Percentiles rank a stretch among this genome's conserved stretches.
Conservation (phyloP, 2,797 vertebrate species). For the Callimico goeldii region DNA sequence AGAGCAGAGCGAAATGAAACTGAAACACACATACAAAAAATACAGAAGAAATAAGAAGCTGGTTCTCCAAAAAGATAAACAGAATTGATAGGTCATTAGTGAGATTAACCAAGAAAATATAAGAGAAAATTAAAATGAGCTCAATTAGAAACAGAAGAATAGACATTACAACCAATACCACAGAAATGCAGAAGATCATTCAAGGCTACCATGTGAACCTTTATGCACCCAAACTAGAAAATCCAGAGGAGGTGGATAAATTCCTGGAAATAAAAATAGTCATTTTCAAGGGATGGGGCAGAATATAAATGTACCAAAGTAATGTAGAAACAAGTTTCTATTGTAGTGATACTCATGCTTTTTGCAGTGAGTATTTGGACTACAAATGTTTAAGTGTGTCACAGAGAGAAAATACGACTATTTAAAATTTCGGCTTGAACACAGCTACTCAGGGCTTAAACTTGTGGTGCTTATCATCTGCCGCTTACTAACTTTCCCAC, state of each 20-base stretch:
- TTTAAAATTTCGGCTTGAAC: background rate
- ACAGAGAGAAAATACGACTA: background rate
- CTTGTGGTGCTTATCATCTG: background rate
- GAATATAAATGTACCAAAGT: background rate
- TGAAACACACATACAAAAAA: background rate
- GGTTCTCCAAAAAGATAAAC: no score
- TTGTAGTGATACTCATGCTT: no score
- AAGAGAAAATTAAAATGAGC: no score
- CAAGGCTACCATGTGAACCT: no score
- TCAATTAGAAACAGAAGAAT: no score
- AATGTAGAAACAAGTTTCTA: background rate
- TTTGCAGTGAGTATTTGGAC: background rate
- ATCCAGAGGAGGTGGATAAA: no score
- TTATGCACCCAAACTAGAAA: no score
- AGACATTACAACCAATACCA: no score
- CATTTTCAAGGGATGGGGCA: background rate
- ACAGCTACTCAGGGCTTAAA: background rate
- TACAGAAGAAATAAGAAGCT: background rate
- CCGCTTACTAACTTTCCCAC: background rate
- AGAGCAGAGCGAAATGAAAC: background rate
- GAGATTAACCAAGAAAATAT: no score
- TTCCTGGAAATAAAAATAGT: no score
- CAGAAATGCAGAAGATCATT: no score
- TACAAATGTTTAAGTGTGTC: background rate
- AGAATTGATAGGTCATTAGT: no score